phyloP scores from a whole-genome alignment of 2,888 invertebrate genomes.

The Morpho helenor region DNA sequence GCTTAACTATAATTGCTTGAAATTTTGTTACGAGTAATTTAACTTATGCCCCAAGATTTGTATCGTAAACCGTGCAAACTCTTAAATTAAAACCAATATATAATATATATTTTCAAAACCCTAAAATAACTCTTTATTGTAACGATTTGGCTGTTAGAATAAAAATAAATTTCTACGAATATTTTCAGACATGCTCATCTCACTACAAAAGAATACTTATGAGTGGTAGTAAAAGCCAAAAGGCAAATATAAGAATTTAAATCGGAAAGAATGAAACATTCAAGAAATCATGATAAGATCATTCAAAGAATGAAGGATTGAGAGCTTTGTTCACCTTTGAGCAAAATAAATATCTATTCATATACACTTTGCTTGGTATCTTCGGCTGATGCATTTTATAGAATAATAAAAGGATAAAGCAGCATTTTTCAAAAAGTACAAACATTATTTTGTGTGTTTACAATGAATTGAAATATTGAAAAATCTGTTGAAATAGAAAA shows the following conservation, averaged over 20 bases:
- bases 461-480: too few species aligned
- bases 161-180: background rate
- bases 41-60: too few species aligned
- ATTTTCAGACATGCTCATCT: conserved; percentile 51
- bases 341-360: conserved; percentile 58
- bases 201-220: conserved; percentile 64
- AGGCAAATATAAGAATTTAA: conserved; percentile 64
- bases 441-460: too few species aligned
- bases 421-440: too few species aligned
- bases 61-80: too few species aligned
- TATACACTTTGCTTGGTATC: conserved; percentile 29
- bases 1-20: too few species aligned
- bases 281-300: conserved; percentile 69
- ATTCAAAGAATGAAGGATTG: conserved; percentile 70
- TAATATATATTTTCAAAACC: too few species aligned
- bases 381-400: conserved; percentile 9
- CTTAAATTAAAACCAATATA: too few species aligned
- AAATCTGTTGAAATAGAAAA: too few species aligned
- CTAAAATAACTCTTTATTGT: too few species aligned
- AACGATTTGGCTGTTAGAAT: background rate
- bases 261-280: conserved; percentile 73
- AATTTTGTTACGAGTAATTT: too few species aligned
- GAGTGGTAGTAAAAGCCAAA: conserved; percentile 18
- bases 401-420: background rate
- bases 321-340: conserved; percentile 65